Evolutionary conservation across 2,888 invertebrate genomes (phyloP), one percentile per base, ranked within the genome.

Genomic region (Synanthedon formicaeformis): DNA sequence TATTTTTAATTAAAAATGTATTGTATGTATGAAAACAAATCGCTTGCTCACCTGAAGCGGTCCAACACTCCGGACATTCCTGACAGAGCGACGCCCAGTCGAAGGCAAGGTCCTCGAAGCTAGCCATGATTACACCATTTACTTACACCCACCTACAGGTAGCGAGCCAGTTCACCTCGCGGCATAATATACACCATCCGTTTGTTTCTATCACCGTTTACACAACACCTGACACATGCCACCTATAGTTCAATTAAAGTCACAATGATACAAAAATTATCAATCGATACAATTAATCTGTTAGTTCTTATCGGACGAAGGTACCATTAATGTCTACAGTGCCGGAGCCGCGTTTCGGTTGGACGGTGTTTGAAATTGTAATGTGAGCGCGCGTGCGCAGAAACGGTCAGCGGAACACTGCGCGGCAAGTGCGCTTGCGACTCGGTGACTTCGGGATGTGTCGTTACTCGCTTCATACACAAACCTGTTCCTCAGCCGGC

Each of bases 61-160:
- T 90, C 91, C 91, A 91, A 75, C 89, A 89, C 62, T 90, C 89
- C 23, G 89, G 81, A 60, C 89, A 89, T 59, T 90, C 90, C 77
- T 90, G 89, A 71, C 90, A 89, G 54, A 92, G 85, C 73, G 89
- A 81, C 61, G 87, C 86, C 92, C 92, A 92, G 73, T 92, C 92
- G 72, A 88, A 86, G 69, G 90, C 83, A 64, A 92, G 86, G 70
- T 92, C 91, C 67, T 89, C 84, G 74, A 89, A 90, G 73, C 89
- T 90, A 66, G 92, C 91, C 92, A 92, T 92, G 60, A 63, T 64
- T 60, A 49, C 49, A 27, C 27, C 27, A 27, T 27, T 27, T 27
- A 27, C 6, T 27, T 27, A 27, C 34, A 49, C 49, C 49, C 45
- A 45, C 45, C 18, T 49, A 48, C 48, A 48, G 14, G 16, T 49